Conservation (phyloP, 2,113 vertebrate species). For the Phalacrocorax aristotelis region DNA sequence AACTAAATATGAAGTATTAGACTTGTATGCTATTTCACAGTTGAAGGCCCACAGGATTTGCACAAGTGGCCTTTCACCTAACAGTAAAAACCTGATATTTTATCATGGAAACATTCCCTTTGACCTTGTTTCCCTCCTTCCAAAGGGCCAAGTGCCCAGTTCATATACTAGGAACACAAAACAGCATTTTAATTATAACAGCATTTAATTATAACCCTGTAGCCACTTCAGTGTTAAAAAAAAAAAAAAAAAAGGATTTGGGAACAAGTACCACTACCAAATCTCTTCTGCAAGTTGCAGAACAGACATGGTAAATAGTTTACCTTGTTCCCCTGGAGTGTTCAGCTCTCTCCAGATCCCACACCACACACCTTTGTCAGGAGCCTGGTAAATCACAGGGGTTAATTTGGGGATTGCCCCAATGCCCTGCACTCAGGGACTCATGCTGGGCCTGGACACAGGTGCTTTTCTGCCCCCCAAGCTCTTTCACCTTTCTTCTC, state of each 20-base stretch:
- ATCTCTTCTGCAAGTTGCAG: not conserved
- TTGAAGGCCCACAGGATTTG: not conserved
- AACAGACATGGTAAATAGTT: rapidly evolving
- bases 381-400: too few species aligned
- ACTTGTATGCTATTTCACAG: not conserved
- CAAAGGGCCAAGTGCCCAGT: not conserved
- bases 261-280: not conserved
- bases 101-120: not conserved
- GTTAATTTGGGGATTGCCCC: not conserved
- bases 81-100: not conserved
- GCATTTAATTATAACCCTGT: not conserved
- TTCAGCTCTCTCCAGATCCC: not conserved
- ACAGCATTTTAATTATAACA: not conserved
- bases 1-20: not conserved
- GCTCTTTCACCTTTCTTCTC: not conserved
- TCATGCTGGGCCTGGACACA: not conserved
- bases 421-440: not conserved
- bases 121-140: not conserved
- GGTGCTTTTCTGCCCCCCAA: not conserved
- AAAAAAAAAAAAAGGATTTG: not conserved
- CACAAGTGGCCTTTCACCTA: not conserved
- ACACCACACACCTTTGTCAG: rapidly evolving
- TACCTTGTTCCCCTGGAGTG: rapidly evolving
- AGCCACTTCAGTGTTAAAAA: not conserved
- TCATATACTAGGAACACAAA: not conserved